Evolutionary conservation across 2,113 vertebrate species (phyloP), one percentile per base, ranked within the genome.

Genomic region (Brachirus orientalis): DNA sequence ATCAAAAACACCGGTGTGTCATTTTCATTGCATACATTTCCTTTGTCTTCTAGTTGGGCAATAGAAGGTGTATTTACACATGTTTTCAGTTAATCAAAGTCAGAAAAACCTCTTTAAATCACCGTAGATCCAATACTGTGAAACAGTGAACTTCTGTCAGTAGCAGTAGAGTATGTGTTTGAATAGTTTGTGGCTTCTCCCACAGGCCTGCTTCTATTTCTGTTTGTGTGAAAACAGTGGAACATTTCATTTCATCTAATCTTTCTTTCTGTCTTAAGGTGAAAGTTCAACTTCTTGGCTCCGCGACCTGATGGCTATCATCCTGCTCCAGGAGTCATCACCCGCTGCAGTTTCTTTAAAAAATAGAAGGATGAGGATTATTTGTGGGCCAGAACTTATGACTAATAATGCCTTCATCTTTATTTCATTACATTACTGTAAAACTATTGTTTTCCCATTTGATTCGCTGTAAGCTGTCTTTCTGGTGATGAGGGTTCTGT

Each of bases 201-300:
- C 14, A 13, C 3, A 33, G 22, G 22, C 10, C 3, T 14, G 3
- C 2, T 4, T 33, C 1, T 64, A 13, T 20, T 8, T 47, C 18
- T 57, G 40, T 40, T 43, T 54, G 17, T 54, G 51, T 19, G 7
- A 43, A 19, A 73, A 82, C 72, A 69, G 45, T 58, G 40, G 59
- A 11, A 45, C 51, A 12, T 71, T 51, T 72, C 57, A 51, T 17
- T 16, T 20, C 9, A 7, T 66, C 10, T 19, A 36, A 7, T 67
- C 4, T 17, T 6, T 18, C 51, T 54, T 8, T 38, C 64, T 13
- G 50, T 44, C 44, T 1, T 4, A 13, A 70, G 75, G 69, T 77
- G 40, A 81, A 76, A 71, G 80, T n/a, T 78, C 41, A 84, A 75
- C 33, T 33, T 12, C 45, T 69, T 35, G 57, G 59, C 10, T 35